Conservation (phyloP, 2,888 invertebrate genomes). For the Andrena fulva region DNA sequence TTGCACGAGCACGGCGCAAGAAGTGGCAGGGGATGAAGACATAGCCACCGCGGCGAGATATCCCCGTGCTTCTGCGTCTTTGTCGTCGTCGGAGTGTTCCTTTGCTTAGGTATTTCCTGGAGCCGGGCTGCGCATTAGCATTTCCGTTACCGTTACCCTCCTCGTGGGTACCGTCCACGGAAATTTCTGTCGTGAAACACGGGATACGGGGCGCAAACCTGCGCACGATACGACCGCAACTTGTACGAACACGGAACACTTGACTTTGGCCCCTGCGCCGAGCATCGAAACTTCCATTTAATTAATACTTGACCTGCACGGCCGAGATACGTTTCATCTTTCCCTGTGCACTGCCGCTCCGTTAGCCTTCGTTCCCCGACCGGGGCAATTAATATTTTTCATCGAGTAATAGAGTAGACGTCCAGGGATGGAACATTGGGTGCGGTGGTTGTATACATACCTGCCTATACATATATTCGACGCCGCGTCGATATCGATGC, state of each 20-base stretch:
- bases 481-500: not conserved
- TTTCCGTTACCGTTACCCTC: conserved; percentile 76
- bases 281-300: conserved; percentile 35
- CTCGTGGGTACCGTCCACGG: conserved; percentile 71
- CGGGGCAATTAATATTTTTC: not conserved
- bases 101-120: conserved; percentile 66
- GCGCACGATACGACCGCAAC: conserved; percentile 44
- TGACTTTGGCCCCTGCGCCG: conserved; percentile 40
- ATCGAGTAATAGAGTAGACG: not conserved
- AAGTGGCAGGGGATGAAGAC: conserved; percentile 57
- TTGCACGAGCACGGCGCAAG: conserved; percentile 45
- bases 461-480: not conserved
- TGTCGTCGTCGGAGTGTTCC: conserved; percentile 62
- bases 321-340: not conserved
- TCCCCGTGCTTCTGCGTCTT: conserved; percentile 64
- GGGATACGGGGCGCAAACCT: conserved; percentile 53
- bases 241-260: conserved; percentile 39
- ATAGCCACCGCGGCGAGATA: conserved; percentile 66
- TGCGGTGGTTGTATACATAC: too few relatives aligned
- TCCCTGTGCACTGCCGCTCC: not conserved
- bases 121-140: conserved; percentile 74
- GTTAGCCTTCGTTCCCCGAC: not conserved
- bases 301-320: conserved; percentile 23
- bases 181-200: conserved; percentile 66
- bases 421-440: not conserved